Conservation (phyloP, 2,797 vertebrate genomes). For the Neopelma chrysocephalum region DNA sequence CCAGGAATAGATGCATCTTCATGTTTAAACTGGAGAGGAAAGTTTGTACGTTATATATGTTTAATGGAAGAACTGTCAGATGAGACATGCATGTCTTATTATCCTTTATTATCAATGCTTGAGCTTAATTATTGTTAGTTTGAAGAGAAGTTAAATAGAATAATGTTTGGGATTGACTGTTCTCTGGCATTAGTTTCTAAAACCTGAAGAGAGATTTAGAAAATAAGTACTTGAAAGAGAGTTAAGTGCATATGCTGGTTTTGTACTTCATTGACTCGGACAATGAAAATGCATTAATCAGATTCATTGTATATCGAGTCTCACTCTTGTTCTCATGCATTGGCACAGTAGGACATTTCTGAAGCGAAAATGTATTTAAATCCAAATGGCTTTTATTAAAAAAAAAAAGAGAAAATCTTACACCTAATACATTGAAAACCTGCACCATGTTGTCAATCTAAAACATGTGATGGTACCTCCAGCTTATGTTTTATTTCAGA, state of each 20-base stretch:
- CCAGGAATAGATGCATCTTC: neutral
- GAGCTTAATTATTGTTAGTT: neutral
- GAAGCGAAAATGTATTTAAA: neutral
- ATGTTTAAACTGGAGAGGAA: neutral
- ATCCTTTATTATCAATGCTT: neutral
- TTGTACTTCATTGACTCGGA: neutral
- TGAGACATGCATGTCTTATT: neutral
- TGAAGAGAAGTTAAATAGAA: neutral
- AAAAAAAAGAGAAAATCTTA: neutral
- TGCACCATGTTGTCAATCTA: neutral
- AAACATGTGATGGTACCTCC: constrained; percentile 50
- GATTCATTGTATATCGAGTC: neutral
- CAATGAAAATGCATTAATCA: neutral
- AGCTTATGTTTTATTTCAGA: constrained; percentile 34
- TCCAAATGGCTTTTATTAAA: constrained; percentile 33
- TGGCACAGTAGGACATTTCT: neutral
- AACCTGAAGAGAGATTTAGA: neutral
- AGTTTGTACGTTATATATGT: neutral
- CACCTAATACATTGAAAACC: constrained; percentile 35
- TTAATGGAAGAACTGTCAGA: neutral
- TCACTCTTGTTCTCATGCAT: neutral
- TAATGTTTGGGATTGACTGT: neutral
- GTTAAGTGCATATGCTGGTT: neutral
- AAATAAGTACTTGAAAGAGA: neutral
- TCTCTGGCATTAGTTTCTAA: neutral